Base-by-base conservation (phyloP, 2,113 vertebrate species). In the Sinosuthora webbiana region DNA sequence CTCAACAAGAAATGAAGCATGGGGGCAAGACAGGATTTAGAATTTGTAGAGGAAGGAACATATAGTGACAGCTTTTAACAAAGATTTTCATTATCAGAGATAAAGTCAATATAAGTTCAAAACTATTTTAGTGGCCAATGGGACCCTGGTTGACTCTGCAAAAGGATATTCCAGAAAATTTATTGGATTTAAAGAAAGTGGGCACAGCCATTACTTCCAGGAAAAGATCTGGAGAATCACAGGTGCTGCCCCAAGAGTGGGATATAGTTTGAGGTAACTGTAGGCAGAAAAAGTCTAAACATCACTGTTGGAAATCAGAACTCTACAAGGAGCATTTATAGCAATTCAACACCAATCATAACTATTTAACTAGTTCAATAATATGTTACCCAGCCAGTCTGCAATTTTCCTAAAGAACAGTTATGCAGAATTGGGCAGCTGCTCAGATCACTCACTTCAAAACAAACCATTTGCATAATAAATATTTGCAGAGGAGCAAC, bases 381-480 rank as follows among this genome's bases (percentile, higher is more conserved):
- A 91, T 95, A 94, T 80, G 88, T 94, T 94, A 90, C 76, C 86
- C 93, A 70, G 89, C 94, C 97, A 94, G 89, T 97, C 86, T 94
- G 81, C 84, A 63, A 13, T 97, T 97, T 97, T 97, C 83, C 96
- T 94, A 78, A 97, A 97, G 94, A 97, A 95, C 95, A 83, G 97
- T 97, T 96, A 94, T 94, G 88, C 42, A 93, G 92, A 98, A 98
- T 94, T 59, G 94, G 97, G 98, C 98, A 98, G 97, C 98, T 98
- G 98, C 96, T 98, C 97, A 85, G 85, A 93, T 97, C 95, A 96
- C 81, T 87, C 93, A 96, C 95, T 97, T 98, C 97, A 98, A 97
- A 97, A 97, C 97, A 98, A 97, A 98, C 97, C 81, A 97, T 98
- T 98, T 98, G 96, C 98, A 98, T 98, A 98, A 98, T 98, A 97